Evolutionary conservation across 2,113 vertebrate species (phyloP).

Genomic region (Centropristis striata): DNA sequence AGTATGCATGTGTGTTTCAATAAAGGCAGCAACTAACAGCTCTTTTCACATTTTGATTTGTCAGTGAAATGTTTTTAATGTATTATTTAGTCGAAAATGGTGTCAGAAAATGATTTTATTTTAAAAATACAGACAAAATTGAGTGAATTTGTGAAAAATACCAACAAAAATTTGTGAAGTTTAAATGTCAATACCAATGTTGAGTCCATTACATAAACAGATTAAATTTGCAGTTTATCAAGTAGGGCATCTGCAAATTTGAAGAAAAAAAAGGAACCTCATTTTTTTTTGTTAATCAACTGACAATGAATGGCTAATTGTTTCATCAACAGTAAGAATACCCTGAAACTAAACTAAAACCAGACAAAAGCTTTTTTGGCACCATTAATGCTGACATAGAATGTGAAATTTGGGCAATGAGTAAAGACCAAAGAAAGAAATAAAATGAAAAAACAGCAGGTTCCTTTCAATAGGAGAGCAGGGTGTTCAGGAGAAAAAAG

Average conservation of each 20-base stretch:
- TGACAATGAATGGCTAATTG: too few relatives aligned
- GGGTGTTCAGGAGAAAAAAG: conserved; percentile 13
- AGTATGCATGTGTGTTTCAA: not conserved
- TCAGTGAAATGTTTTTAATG: not conserved
- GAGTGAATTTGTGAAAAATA: not conserved
- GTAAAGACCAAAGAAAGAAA: conserved; percentile 4
- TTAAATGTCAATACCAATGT: not conserved
- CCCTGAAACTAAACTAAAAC: not conserved
- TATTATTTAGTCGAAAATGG: not conserved
- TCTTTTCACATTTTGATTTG: not conserved
- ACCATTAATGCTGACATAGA: conserved; percentile 24
- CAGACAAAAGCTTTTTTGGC: not conserved
- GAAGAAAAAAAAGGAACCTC: too few relatives aligned
- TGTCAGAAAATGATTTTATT: too few relatives aligned
- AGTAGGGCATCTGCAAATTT: not conserved
- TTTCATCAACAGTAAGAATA: not conserved
- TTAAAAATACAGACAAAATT: not conserved
- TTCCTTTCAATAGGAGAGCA: conserved; percentile 21
- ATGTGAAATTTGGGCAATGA: conserved; percentile 11
- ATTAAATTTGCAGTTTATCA: not conserved
- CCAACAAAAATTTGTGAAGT: not conserved
- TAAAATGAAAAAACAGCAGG: conserved; percentile 19
- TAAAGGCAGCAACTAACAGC: not conserved
- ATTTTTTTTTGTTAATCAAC: too few relatives aligned
- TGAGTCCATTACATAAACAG: not conserved